Conservation (phyloP, 2,113 vertebrate species). For the Microcebus jonahi region DNA sequence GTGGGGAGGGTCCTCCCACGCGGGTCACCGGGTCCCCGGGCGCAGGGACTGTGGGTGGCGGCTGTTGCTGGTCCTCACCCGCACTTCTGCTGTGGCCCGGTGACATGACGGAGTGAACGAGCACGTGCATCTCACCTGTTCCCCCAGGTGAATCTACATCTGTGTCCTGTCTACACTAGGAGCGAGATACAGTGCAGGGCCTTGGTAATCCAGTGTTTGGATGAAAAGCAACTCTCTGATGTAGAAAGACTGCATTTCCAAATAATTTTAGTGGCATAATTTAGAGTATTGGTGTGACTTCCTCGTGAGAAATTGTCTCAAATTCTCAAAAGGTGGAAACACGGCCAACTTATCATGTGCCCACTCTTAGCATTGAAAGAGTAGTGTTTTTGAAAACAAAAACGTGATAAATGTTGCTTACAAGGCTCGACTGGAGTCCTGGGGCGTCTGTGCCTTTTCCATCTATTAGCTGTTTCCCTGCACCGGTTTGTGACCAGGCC, state of each 20-base stretch:
- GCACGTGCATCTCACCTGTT: neutral
- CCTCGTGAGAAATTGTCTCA: conserved; percentile 10
- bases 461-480: conserved; percentile 66
- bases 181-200: neutral
- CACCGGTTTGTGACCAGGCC: conserved; percentile 66
- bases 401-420: conserved; percentile 59
- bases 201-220: neutral
- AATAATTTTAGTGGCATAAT: conserved; percentile 9
- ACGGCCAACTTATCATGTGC: neutral
- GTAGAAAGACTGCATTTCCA: neutral
- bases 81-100: conserved; percentile 23
- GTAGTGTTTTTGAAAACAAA: conserved; percentile 13
- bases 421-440: conserved; percentile 47
- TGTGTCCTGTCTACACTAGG: neutral
- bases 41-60: no score
- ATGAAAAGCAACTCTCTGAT: neutral
- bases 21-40: no score
- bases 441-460: conserved; percentile 59
- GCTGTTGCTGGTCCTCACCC: neutral
- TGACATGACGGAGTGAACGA: neutral
- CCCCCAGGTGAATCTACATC: neutral
- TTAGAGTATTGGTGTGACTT: conserved; percentile 32
- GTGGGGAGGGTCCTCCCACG: neutral
- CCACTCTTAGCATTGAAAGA: conserved; percentile 66
- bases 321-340: conserved; percentile 21